Base-by-base conservation (phyloP, 2,113 vertebrate genomes). In the Cephalopterus ornatus region DNA sequence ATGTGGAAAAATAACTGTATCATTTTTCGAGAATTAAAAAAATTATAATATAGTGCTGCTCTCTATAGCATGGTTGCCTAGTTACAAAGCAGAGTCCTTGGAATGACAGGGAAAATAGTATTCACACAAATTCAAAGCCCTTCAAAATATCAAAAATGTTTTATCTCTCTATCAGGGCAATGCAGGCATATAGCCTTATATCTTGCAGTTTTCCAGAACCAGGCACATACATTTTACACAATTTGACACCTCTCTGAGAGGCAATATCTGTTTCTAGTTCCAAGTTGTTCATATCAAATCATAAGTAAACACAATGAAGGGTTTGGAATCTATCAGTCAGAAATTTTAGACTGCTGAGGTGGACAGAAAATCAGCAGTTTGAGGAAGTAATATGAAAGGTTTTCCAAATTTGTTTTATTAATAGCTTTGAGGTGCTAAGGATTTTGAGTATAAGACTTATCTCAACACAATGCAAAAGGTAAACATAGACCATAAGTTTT, bases 41-140 rank as follows among this genome's bases (percentile, higher is more conserved):
- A 42, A 59, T 39, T 78, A 42, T 30, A 22, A n/a, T 83, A 41
- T 81, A 83, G 46, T 81, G 39, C 56, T 73, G 26, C 33, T 88
- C 44, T 71, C 32, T 92, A 32, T 76, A 86, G 17, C 23, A 12
- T 79, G 52, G 96, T 94, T 97, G 92, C 93, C 79, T 97, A 85
- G 95, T 84, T 94, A 97, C 92, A 83, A 80, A 79, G 44, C 55
- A 83, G 30, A 92, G 46, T 71, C 55, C n/a, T 89, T 91, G 74
- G 50, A 67, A 90, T 86, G 44, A 78, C 41, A 92, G 32, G 15
- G 46, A 92, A 92, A 89, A 55, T 62, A 62, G 39, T 62, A 76
- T 78, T 93, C 59, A 70, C 79, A 79, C 26, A 77, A 83, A 41
- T 85, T 74, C 92, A 84, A 94, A 89, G n/a, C 35, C 62, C 67